These are phyloP conservation scores for Dipodomys ordii DNA, from an alignment of 2,113 vertebrate genomes.

Conservation along the genomic window DNA sequence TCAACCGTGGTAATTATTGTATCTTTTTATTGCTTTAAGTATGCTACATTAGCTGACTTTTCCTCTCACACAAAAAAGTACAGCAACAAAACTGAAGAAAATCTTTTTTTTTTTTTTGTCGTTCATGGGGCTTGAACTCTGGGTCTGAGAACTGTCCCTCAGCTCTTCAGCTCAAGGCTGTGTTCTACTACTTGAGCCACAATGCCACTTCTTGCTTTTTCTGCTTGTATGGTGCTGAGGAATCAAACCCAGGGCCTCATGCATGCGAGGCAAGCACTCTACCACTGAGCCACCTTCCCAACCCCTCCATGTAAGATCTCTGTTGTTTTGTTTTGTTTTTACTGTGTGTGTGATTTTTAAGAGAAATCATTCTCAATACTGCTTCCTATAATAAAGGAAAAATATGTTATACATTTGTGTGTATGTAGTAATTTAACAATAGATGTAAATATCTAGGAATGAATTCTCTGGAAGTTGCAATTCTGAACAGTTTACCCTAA, in stretches of 20 bases:
- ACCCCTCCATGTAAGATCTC: neutral
- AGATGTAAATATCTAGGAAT: neutral
- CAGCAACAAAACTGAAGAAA: neutral
- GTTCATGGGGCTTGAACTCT: too few relatives aligned
- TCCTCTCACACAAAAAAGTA: neutral
- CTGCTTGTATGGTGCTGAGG: too few relatives aligned
- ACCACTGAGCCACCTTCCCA: too few relatives aligned
- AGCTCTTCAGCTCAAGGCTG: too few relatives aligned
- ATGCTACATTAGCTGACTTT: neutral
- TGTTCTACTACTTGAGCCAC: too few relatives aligned
- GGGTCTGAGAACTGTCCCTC: too few relatives aligned
- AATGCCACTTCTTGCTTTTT: too few relatives aligned
- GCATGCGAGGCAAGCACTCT: too few relatives aligned
- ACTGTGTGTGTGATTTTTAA: too few relatives aligned
- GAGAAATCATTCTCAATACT: neutral
- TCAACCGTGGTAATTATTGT: neutral
- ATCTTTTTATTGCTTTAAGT: neutral
- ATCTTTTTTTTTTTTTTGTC: neutral
- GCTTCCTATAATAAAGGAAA: neutral
- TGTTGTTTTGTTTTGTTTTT: neutral
- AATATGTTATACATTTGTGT: too few relatives aligned
- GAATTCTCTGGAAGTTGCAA: neutral
- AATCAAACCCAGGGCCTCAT: too few relatives aligned
- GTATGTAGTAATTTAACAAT: neutral
- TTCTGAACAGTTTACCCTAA: neutral